Conservation (phyloP, 2,888 invertebrate genomes). For the Phalera bucephala region DNA sequence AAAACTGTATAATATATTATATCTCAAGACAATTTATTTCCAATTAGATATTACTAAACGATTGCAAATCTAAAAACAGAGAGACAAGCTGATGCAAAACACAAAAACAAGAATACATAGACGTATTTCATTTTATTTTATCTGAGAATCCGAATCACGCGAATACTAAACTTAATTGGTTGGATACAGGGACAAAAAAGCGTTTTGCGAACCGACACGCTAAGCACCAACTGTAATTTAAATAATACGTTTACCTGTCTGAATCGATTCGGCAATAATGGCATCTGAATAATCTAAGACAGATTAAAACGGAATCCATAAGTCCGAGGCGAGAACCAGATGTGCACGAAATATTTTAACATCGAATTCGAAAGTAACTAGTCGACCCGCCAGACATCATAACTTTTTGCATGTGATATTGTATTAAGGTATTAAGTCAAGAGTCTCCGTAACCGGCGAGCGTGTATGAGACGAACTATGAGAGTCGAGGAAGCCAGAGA, state of each 20-base stretch:
- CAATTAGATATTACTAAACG: too few species aligned
- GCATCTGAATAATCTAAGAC: conserved; percentile 55
- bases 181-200: conserved; percentile 69
- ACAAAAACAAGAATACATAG: too few species aligned
- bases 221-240: conserved; percentile 58
- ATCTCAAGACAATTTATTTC: too few species aligned
- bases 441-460: background rate
- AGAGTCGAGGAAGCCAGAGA: too few species aligned
- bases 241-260: conserved; percentile 69
- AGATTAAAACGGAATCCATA: conserved; percentile 39
- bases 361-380: conserved; percentile 27
- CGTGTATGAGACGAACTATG: too few species aligned
- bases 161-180: conserved; percentile 65
- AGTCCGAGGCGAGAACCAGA: conserved; percentile 21
- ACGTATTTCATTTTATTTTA: conserved; percentile 36
- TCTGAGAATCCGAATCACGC: conserved; percentile 69
- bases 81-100: too few species aligned
- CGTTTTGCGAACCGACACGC: conserved; percentile 69
- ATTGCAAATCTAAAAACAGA: too few species aligned
- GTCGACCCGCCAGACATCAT: background rate
- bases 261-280: conserved; percentile 55
- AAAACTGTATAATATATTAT: too few species aligned
- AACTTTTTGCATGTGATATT: conserved; percentile 18
- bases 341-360: conserved; percentile 23
- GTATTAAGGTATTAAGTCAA: too few species aligned